phyloP scores from a whole-genome alignment of 2,797 vertebrate genomes.

The Melanotaenia nigrans region DNA sequence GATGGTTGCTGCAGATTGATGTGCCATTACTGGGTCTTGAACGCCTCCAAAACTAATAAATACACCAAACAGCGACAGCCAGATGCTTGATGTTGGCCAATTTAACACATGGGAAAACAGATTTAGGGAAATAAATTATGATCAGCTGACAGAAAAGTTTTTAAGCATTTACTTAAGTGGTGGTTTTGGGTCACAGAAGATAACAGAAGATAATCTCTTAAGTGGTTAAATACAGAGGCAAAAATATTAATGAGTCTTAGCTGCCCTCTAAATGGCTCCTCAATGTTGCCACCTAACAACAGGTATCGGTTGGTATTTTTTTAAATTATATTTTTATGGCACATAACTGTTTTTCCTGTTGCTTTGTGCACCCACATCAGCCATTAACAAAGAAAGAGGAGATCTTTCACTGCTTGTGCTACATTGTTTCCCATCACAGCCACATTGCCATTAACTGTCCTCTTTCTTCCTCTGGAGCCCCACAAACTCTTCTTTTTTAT shows the following conservation, averaged over 20 bases:
- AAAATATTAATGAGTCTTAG: not conserved
- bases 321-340: not conserved
- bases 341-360: not conserved
- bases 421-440: not conserved
- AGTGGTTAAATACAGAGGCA: not conserved
- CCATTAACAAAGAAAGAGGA: not conserved
- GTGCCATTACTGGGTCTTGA: conserved; percentile 28
- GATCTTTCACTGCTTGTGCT: not conserved
- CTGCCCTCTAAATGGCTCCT: not conserved
- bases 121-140: conserved; percentile 19
- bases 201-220: not conserved
- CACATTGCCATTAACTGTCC: not conserved
- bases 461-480: not conserved
- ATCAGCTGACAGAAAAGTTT: conserved; percentile 16
- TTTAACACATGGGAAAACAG: conserved; percentile 29
- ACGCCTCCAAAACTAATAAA: conserved; percentile 45
- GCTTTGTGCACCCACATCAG: not conserved
- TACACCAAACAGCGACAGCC: conserved; percentile 50
- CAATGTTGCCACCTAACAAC: not conserved
- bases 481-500: not conserved
- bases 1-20: conserved; percentile 51
- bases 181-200: not conserved
- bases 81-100: conserved; percentile 37
- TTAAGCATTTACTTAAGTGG: conserved; percentile 17
- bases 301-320: not conserved